phyloP scores from a whole-genome alignment of 30 jellyfish, hydroid and myxozoan genomes.

The Aurelia aurita region DNA sequence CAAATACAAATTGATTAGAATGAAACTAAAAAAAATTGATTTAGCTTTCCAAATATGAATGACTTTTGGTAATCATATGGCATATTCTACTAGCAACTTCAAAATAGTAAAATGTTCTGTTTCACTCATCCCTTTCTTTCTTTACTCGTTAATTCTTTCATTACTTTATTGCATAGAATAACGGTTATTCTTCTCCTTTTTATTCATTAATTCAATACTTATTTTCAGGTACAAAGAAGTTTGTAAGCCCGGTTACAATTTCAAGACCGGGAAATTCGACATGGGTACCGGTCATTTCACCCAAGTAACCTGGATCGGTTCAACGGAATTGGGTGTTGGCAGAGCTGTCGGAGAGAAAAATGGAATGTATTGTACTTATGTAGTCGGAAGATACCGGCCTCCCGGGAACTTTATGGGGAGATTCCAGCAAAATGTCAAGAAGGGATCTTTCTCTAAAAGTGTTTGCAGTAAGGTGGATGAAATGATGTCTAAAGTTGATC shows the following conservation, averaged over 20 bases:
- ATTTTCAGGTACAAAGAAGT: slow-evolving; percentile 84
- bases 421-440: slow-evolving; percentile 60
- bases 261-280: slow-evolving; percentile 43
- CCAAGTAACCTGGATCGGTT: slow-evolving; percentile 79
- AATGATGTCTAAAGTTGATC: slow-evolving; percentile 22
- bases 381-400: slow-evolving; percentile 84
- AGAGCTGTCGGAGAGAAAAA: slow-evolving; percentile 25
- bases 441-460: slow-evolving; percentile 49
- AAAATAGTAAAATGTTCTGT: no score
- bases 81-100: no score
- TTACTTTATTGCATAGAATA: no score
- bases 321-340: slow-evolving; percentile 79
- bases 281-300: slow-evolving; percentile 91
- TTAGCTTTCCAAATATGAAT: no score
- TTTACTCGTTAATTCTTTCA: no score
- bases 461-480: slow-evolving; percentile 30
- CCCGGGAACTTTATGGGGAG: slow-evolving; percentile 72
- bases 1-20: no score
- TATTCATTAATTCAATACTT: not conserved
- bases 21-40: no score
- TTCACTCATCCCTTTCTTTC: no score
- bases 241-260: slow-evolving; percentile 80
- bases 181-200: no score
- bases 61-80: no score
- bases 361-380: slow-evolving; percentile 77